Percentiles rank a stretch among this genome's conserved stretches.
Conservation (phyloP, 2,797 vertebrate genomes). For the Miichthys miiuy region DNA sequence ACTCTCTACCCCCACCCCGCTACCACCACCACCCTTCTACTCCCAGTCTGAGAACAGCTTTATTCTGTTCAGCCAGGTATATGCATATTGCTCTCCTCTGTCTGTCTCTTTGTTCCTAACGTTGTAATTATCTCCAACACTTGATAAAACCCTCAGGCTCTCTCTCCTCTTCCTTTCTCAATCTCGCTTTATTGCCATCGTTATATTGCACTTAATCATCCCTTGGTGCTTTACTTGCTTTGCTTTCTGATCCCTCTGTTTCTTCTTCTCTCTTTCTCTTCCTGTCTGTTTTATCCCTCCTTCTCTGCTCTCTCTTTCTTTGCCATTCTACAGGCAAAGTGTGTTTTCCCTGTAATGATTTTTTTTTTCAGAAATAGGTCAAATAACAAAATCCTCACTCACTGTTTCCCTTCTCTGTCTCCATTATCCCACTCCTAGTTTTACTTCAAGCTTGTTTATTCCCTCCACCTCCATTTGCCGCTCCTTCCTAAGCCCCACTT, state of each 20-base stretch:
- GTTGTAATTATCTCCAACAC: slow-evolving; percentile 65
- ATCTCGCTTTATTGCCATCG: slow-evolving; percentile 65
- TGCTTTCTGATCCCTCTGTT: slow-evolving; percentile 35
- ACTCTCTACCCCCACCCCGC: background rate
- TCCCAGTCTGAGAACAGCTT: slow-evolving; percentile 19
- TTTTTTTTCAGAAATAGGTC: slow-evolving; percentile 39
- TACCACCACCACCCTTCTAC: background rate
- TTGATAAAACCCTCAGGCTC: slow-evolving; percentile 60
- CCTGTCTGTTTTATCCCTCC: background rate
- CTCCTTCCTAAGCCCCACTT: slow-evolving; percentile 39
- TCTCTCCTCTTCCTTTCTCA: slow-evolving; percentile 64
- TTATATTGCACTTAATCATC: slow-evolving; percentile 70
- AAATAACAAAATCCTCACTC: background rate
- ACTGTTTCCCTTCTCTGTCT: slow-evolving; percentile 10
- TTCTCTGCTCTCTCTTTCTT: background rate
- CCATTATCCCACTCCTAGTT: slow-evolving; percentile 21
- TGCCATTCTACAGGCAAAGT: slow-evolving; percentile 13
- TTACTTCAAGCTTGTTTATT: slow-evolving; percentile 41
- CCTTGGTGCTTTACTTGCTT: slow-evolving; percentile 8
- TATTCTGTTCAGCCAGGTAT: slow-evolving; percentile 45
- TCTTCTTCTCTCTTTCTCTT: background rate
- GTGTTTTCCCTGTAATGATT: slow-evolving; percentile 22
- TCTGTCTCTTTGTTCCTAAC: slow-evolving; percentile 40
- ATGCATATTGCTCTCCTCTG: slow-evolving; percentile 26
- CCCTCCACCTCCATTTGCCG: slow-evolving; percentile 25